Evolutionary conservation across 2,113 vertebrate species (phyloP).

Genomic region (Mus musculus): GRCm39 chr5:147599501-147600000

Average conservation of each 20-base stretch:
- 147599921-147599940: background rate
- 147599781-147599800: background rate
- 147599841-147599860: background rate
- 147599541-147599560: background rate
- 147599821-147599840: background rate
- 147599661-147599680: background rate
- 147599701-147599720: too few species aligned
- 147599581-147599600: background rate
- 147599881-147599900: background rate
- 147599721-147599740: background rate
- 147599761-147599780: background rate
- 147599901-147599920: background rate
- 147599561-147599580: background rate
- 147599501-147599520: accelerated
- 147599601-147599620: background rate
- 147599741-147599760: background rate
- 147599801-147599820: background rate
- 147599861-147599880: background rate
- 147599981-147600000: accelerated
- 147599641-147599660: background rate
- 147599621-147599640: background rate
- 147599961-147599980: background rate
- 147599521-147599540: background rate
- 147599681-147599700: too few species aligned
- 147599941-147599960: background rate